Conservation (phyloP, 2,797 vertebrate species). For the Gymnothorax javanicus region DNA sequence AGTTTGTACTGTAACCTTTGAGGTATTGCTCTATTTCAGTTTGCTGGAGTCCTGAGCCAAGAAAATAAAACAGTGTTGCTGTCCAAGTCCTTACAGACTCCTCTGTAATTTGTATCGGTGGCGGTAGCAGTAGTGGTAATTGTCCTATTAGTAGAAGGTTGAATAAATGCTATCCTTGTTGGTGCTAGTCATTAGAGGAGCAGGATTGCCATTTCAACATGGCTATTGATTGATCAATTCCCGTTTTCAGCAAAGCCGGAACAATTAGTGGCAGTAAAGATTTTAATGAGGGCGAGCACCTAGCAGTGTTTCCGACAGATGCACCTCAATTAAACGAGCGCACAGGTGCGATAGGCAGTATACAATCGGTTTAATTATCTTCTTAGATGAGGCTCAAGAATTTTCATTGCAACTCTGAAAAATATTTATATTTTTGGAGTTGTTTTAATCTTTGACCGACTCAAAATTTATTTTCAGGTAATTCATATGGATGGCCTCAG, state of each 20-base stretch:
- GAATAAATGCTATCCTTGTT: neutral
- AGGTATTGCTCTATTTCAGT: too few relatives aligned
- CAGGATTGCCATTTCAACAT: neutral
- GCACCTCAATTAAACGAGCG: slow-evolving; percentile 16
- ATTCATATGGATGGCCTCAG: too few relatives aligned
- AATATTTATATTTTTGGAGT: neutral
- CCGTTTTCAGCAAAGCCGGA: neutral
- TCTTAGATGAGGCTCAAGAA: neutral
- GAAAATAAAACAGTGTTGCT: too few relatives aligned
- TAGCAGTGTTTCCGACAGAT: neutral
- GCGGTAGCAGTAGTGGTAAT: too few relatives aligned
- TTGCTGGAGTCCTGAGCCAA: too few relatives aligned
- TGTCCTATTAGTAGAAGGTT: neutral
- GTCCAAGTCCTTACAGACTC: too few relatives aligned
- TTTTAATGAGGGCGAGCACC: neutral
- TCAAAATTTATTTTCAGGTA: too few relatives aligned
- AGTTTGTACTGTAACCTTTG: too few relatives aligned
- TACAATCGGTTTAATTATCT: slow-evolving; percentile 13
- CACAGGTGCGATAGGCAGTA: neutral
- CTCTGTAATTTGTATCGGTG: too few relatives aligned
- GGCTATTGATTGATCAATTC: neutral
- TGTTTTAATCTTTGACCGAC: neutral
- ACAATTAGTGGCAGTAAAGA: neutral
- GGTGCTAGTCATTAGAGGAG: neutral
- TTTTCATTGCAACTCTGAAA: neutral